A percentile compares a stretch with the other conserved stretches of the same genome.
Conservation (phyloP, 2,888 invertebrate species). For the Ophonus ardosiacus region DNA sequence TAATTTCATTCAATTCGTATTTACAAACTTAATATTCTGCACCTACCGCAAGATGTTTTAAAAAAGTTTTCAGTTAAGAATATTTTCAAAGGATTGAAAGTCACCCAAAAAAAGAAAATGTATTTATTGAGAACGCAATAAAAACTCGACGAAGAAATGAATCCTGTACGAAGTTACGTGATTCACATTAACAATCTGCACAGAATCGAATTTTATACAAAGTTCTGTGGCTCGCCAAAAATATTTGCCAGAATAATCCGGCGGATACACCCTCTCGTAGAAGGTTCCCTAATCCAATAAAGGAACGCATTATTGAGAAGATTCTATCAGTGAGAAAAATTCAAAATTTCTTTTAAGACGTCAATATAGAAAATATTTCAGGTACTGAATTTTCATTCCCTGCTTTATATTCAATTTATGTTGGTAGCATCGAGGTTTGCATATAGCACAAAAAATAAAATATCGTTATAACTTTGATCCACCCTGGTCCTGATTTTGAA, state of each 20-base stretch:
- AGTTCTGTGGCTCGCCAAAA: slow-evolving; percentile 8
- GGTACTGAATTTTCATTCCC: background rate
- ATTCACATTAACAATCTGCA: slow-evolving; percentile 18
- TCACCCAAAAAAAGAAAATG: slow-evolving; percentile 10
- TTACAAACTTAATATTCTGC: background rate
- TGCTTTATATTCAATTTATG: background rate
- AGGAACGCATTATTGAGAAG: slow-evolving; percentile 11
- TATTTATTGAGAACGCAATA: slow-evolving; percentile 5
- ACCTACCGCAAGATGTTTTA: background rate
- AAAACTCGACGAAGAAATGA: slow-evolving; percentile 17
- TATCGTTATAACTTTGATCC: background rate
- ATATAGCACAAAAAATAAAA: background rate
- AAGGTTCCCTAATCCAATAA: slow-evolving; percentile 14
- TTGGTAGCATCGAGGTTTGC: background rate
- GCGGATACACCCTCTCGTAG: background rate
- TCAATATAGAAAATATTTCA: background rate
- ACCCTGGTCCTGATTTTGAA: background rate
- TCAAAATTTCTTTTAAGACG: background rate
- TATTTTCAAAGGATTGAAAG: slow-evolving; percentile 9
- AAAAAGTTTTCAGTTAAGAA: slow-evolving; percentile 16
- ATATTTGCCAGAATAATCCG: slow-evolving; percentile 29
- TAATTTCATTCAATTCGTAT: too few relatives aligned
- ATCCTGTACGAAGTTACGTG: slow-evolving; percentile 27
- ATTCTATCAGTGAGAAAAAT: slow-evolving; percentile 1
- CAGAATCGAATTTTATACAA: slow-evolving; percentile 20